phyloP scores from a whole-genome alignment of 2,113 vertebrate genomes.

The Thalassoma bifasciatum region DNA sequence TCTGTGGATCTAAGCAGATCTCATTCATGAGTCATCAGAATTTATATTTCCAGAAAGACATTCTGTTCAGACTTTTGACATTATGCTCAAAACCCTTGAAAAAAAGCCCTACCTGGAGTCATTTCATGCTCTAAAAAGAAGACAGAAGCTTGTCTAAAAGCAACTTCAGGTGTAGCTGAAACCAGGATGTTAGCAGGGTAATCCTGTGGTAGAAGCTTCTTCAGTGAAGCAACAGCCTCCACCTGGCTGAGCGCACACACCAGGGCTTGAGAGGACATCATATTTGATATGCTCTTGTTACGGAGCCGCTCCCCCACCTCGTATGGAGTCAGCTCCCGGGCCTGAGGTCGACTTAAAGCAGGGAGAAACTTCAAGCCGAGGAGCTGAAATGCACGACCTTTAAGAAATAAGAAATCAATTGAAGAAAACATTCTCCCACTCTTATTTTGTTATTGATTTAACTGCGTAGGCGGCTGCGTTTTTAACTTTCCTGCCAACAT shows the following conservation, averaged over 20 bases:
- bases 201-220: slow-evolving; percentile 32
- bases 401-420: not conserved
- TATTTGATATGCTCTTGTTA: slow-evolving; percentile 62
- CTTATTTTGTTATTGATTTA: not conserved
- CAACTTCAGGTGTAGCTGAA: slow-evolving; percentile 80
- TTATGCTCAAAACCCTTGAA: not conserved
- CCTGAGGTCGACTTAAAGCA: slow-evolving; percentile 73
- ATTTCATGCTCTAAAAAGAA: slow-evolving; percentile 81
- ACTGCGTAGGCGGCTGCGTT: not conserved
- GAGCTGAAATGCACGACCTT: slow-evolving; percentile 68
- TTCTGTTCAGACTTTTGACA: not conserved
- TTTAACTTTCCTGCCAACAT: slow-evolving; percentile 20
- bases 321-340: slow-evolving; percentile 80
- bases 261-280: slow-evolving; percentile 73
- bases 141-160: slow-evolving; percentile 79
- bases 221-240: slow-evolving; percentile 67
- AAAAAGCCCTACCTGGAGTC: slow-evolving; percentile 63
- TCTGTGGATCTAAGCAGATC: slow-evolving; percentile 71
- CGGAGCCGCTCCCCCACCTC: slow-evolving; percentile 77
- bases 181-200: slow-evolving; percentile 61
- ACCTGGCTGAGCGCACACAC: slow-evolving; percentile 64
- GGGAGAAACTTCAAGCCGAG: slow-evolving; percentile 82
- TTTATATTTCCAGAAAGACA: not conserved
- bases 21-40: not conserved
- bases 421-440: not conserved